Evolutionary conservation across 2,113 vertebrate species (phyloP).

Genomic region (Bostrychus sinensis): DNA sequence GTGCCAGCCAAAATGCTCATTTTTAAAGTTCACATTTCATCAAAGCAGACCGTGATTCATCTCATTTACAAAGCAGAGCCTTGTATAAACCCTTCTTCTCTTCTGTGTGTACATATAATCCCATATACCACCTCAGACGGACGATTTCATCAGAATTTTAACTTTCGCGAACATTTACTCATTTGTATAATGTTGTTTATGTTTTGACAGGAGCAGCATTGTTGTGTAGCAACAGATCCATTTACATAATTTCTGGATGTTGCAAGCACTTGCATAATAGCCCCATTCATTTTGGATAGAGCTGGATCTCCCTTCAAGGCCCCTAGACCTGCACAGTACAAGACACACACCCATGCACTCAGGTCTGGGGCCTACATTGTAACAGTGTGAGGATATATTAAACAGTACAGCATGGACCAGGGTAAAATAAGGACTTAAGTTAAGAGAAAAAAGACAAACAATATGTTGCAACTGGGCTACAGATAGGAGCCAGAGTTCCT

Average conservation of each 20-base stretch:
- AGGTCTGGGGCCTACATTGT: constrained; percentile 16
- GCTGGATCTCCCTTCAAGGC: constrained; percentile 69
- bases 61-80: constrained; percentile 29
- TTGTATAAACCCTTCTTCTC: constrained; percentile 53
- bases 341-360: constrained; percentile 46
- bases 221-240: constrained; percentile 77
- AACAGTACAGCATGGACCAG: background rate
- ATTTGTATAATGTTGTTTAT: constrained; percentile 74
- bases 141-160: constrained; percentile 51
- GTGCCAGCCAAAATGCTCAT: constrained; percentile 42
- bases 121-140: constrained; percentile 46
- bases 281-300: constrained; percentile 73
- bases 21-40: constrained; percentile 37
- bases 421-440: constrained; percentile 1
- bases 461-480: background rate
- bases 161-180: constrained; percentile 53
- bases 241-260: constrained; percentile 80
- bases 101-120: constrained; percentile 50
- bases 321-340: constrained; percentile 59
- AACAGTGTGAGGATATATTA: background rate
- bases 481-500: background rate
- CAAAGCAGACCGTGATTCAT: constrained; percentile 32
- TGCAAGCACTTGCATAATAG: constrained; percentile 79
- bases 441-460: constrained; percentile 1
- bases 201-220: constrained; percentile 77